Evolutionary conservation across 2,113 vertebrate species (phyloP), one percentile per base, ranked within the genome.

Genomic region (Gasterosteus nipponicus): DNA sequence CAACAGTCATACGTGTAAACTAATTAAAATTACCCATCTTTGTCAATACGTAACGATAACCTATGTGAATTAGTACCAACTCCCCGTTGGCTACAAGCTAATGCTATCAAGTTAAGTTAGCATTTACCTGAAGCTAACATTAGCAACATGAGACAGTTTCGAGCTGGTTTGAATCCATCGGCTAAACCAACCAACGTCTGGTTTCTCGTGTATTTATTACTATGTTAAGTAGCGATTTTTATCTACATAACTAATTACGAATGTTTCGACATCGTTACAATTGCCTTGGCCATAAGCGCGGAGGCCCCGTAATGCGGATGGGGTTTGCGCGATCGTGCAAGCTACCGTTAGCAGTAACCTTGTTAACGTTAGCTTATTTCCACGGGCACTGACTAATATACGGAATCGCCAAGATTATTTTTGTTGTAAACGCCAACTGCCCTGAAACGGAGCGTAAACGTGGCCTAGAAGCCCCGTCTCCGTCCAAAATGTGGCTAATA

Each of bases 281-380:
- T 38, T 38, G 7, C 5, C 2, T 29, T 7, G 1, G 15, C 1
- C 5, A 1, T 29, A 5, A 47, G 4, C 11, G 3, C 31, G 12
- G 12, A 78, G 62, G 75, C 65, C 63, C 19, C 42, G 3, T 54
- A 54, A 4, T 75, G 62, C 73, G 41, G 61, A 75, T 62, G n/a
- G 19, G 19, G 53, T 85, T 74, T 69, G 42, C 61, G 44, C 63
- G 78, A 84, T 51, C 72, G 49, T 67, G 63, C 31, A 1, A 70
- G 82, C 75, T 78, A 81, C 31, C 47, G 49, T 72, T 86, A 87
- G 80, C 88, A 77, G 75, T 75, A 83, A 73, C 88, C 83, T 80
- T 68, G 79, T 81, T 86, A 84, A 44, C 72, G 53, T 70, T 91
- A 86, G 89, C 84, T 78, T 59, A 14, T 51, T 26, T 57, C 61